Percentiles rank a stretch among this genome's conserved stretches.
phyloP scores from a whole-genome alignment of 2,113 vertebrate species.

The Pleuronectes platessa region DNA sequence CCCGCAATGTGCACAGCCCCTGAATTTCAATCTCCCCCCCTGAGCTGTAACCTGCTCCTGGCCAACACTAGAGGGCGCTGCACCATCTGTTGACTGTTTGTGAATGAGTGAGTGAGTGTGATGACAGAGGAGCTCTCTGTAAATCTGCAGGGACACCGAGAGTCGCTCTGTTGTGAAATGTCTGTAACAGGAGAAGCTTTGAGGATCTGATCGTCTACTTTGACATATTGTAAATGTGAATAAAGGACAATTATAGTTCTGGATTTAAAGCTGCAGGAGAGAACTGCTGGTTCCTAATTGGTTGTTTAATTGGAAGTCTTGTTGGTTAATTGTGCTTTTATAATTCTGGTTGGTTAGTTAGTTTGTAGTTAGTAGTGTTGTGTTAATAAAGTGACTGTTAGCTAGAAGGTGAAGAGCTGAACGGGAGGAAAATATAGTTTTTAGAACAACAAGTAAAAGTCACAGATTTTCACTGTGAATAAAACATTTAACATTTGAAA shows the following conservation, averaged over 20 bases:
- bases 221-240: background rate
- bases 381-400: no score
- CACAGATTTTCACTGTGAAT: no score
- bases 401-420: no score
- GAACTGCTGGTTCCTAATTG: no score
- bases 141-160: background rate
- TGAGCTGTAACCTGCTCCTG: background rate
- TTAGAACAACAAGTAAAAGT: no score
- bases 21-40: background rate
- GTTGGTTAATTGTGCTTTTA: no score
- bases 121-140: background rate
- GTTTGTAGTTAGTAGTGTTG: no score
- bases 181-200: background rate
- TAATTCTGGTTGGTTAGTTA: no score
- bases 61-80: conserved; percentile 60
- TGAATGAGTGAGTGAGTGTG: conserved; percentile 10
- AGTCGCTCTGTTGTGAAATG: conserved; percentile 15
- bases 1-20: background rate
- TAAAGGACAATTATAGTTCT: background rate
- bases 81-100: conserved; percentile 34
- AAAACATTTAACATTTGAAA: no score
- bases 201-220: background rate
- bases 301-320: background rate
- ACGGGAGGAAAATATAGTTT: no score
- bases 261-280: background rate